Base-by-base conservation (phyloP, 2,113 vertebrate species). In the Channa argus region DNA sequence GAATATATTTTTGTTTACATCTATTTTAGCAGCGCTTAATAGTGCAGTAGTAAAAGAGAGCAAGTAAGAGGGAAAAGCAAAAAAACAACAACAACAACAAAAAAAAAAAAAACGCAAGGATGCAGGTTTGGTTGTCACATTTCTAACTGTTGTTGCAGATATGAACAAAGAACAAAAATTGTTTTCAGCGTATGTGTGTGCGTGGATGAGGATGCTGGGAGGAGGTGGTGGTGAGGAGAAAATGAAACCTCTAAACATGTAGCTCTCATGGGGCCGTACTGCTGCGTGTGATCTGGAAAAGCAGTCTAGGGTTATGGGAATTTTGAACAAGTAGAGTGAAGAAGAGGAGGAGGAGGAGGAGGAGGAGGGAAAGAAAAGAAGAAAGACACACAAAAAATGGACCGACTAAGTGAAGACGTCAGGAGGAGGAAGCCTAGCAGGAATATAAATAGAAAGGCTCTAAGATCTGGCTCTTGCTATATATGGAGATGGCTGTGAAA, bases 391-490 rank as follows among this genome's bases (percentile, higher is more conserved):
- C 24, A 24, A 24, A 24, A 24, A 24, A 24, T 24, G 24, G 24
- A 24, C 24, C 24, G 68, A 72, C 64, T 44, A 80, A 80, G 86
- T 76, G 75, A 88, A 89, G 86, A 91, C 83, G 90, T 91, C 88
- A 89, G 78, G 51, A 82, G 70, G 62, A 79, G 74, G 73, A 82
- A 84, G 77, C 34, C 14, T 77, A 89, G 67, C 53, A 15, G 52
- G 88, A 89, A 86, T 92, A 92, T 91, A 94, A 94, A 94, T 94
- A 94, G 92, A 87, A 90, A 85, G 79, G 72, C 65, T 74, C 75
- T 74, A 75, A 86, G 87, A 87, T 84, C 69, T 62, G 74, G 69
- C 68, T 90, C 73, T 80, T 82, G 86, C 94, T 94, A 94, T 94
- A 94, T 94, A 94, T 88, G 93, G 93, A 87, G 80, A 92, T 87